Evolutionary conservation across 2,888 invertebrate species (phyloP), one percentile per base, ranked within the genome.

Genomic region (Spialia ferax): DNA sequence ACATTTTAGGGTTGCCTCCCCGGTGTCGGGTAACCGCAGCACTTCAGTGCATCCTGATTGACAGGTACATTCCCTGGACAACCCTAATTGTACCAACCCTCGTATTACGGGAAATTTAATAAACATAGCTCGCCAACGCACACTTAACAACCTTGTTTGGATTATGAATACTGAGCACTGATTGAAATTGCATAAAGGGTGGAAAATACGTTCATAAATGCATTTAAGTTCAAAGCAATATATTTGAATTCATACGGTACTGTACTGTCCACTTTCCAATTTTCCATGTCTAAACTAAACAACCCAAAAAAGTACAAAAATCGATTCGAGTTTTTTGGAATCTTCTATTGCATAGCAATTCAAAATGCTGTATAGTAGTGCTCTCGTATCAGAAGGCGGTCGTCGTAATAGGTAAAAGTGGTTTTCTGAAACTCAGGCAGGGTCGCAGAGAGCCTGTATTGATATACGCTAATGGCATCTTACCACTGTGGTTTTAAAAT

Each of bases 61-160:
- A 89, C 90, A 83, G 85, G 77, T 80, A 77, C 82, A 84, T 83
- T 86, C 87, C 87, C 86, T 82, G 79, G 82, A 80, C 85, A 85
- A 80, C 85, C 86, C 84, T 87, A 88, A 86, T 86, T 79, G 83
- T 82, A 80, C 74, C 73, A 73, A 74, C 82, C 83, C 87, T 82
- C 83, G 74, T 82, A 85, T 86, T 86, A 86, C 77, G 78, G 79
- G 78, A 82, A 84, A 89, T 89, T 89, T 86, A 89, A 89, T 89
- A 89, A 87, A 87, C 88, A 86, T 80, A 77, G 77, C 77, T 76
- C 79, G 70, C 76, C 76, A 80, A 78, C 76, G 77, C 78, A 81
- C 73, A 79, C 82, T 81, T 82, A 78, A 73, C 74, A 71, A 71
- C 77, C 74, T 74, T 82, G 80, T 83, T 84, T 81, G 84, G 80